Conservation (phyloP, 2,888 invertebrate genomes). For the Callosobruchus maculatus region DNA sequence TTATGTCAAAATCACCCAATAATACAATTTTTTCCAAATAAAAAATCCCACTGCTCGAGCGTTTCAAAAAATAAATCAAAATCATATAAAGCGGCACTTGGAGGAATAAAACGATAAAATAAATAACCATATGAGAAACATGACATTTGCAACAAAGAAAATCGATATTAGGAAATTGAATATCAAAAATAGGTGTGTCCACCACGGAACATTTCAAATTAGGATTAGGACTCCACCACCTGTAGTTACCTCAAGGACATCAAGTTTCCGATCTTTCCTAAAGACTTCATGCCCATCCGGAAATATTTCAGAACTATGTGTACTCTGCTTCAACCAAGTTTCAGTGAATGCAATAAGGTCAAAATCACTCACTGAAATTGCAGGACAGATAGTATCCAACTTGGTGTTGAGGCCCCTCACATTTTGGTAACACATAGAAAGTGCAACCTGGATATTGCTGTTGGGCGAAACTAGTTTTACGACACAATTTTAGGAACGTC, state of each 20-base stretch:
- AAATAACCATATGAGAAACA: too few relatives aligned
- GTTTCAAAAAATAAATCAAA: too few relatives aligned
- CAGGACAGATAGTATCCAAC: slow-evolving; percentile 2
- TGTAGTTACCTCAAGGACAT: slow-evolving; percentile 1
- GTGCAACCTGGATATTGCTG: background rate
- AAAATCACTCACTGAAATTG: slow-evolving; percentile 7
- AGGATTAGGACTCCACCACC: slow-evolving; percentile 2
- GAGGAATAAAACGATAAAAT: too few relatives aligned
- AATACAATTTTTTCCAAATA: background rate
- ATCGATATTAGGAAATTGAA: too few relatives aligned
- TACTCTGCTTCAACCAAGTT: slow-evolving; percentile 4
- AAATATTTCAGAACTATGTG: slow-evolving; percentile 4
- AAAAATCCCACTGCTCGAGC: too few relatives aligned
- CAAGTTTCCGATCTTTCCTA: slow-evolving; percentile 5
- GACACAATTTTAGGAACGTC: background rate
- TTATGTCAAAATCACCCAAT: background rate
- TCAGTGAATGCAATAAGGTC: slow-evolving; percentile 5
- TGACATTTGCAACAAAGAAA: too few relatives aligned
- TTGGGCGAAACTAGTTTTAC: background rate
- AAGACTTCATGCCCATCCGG: background rate
- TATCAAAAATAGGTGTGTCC: background rate
- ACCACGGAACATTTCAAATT: background rate
- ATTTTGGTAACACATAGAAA: slow-evolving; percentile 8
- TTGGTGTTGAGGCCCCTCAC: slow-evolving; percentile 6
- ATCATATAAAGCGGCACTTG: too few relatives aligned